phyloP scores from a whole-genome alignment of 2,797 vertebrate species.

The Mus caroli region DNA sequence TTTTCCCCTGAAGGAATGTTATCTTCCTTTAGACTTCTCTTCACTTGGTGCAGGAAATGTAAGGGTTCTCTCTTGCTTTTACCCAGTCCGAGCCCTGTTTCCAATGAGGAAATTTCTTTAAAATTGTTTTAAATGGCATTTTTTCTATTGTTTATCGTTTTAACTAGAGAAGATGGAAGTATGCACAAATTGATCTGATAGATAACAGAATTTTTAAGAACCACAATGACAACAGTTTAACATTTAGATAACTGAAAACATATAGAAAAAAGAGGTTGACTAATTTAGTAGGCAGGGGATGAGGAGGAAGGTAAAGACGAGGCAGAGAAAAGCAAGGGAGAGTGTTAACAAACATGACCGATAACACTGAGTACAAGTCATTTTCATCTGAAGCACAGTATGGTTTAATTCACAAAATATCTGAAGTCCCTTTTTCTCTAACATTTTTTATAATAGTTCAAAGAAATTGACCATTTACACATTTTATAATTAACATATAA shows the following conservation, averaged over 20 bases:
- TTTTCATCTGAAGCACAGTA: constrained; percentile 39
- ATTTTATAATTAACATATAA: constrained; percentile 31
- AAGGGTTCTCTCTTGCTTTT: neutral
- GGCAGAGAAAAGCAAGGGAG: neutral
- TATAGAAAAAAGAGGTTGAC: neutral
- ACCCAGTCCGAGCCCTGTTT: neutral
- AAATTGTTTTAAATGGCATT: constrained; percentile 32
- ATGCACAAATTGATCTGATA: neutral
- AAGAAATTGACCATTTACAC: neutral
- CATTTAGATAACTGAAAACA: constrained; percentile 15
- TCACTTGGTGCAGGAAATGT: neutral
- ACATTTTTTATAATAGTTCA: neutral
- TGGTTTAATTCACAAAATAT: neutral
- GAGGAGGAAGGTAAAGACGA: neutral
- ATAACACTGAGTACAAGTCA: neutral
- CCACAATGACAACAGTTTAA: neutral
- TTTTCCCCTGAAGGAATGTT: neutral
- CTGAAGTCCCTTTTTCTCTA: neutral
- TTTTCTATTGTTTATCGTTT: neutral
- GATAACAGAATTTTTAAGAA: neutral
- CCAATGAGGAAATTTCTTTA: neutral
- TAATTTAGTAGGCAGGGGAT: neutral
- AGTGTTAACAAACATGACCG: neutral
- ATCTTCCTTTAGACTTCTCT: neutral
- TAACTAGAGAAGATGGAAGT: neutral